These are phyloP conservation scores for Plemyria rubiginata DNA, from an alignment of 2,888 invertebrate genomes.

Conservation along the genomic window DNA sequence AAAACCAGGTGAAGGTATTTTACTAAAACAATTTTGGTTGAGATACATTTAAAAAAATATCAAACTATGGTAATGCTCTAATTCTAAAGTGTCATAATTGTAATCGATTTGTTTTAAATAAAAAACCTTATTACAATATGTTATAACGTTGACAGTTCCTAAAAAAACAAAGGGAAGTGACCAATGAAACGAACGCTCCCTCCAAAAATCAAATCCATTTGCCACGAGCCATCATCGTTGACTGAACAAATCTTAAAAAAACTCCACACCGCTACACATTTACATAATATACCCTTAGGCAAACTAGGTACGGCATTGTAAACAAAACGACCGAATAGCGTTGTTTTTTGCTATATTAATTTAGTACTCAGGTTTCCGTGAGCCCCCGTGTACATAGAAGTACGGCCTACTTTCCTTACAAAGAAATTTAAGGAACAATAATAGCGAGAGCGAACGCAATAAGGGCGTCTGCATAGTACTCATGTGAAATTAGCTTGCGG, in stretches of 20 bases:
- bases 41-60: too few relatives aligned
- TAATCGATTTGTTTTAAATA: neutral
- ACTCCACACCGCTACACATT: constrained; percentile 72
- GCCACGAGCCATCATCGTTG: constrained; percentile 74
- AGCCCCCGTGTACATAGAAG: constrained; percentile 67
- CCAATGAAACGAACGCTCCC: constrained; percentile 42
- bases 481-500: constrained; percentile 81
- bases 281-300: constrained; percentile 80
- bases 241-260: constrained; percentile 68
- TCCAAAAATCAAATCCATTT: constrained; percentile 63
- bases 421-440: constrained; percentile 76
- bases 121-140: neutral
- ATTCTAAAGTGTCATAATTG: too few relatives aligned
- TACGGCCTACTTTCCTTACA: constrained; percentile 71
- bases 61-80: too few relatives aligned
- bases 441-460: constrained; percentile 61
- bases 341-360: constrained; percentile 79
- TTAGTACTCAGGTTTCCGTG: constrained; percentile 78
- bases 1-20: too few relatives aligned
- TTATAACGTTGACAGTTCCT: constrained; percentile 5
- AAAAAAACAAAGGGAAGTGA: constrained; percentile 41
- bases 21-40: too few relatives aligned
- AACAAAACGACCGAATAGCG: constrained; percentile 74
- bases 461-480: constrained; percentile 78
- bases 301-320: constrained; percentile 73